phyloP scores from a whole-genome alignment of 2,888 invertebrate genomes.

The Noctua janthina region DNA sequence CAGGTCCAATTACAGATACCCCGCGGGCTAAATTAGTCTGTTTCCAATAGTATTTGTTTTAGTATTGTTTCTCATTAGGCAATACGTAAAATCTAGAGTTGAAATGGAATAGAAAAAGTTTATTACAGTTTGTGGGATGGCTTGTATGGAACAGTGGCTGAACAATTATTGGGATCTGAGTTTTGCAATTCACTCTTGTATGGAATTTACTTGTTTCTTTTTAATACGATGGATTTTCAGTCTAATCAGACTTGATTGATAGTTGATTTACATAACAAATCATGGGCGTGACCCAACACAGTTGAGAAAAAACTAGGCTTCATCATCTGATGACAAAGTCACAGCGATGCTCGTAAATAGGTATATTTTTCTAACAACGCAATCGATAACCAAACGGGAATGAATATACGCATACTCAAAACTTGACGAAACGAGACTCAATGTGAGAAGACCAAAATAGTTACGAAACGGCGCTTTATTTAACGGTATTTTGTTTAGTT shows the following conservation, averaged over 20 bases:
- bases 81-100: not conserved
- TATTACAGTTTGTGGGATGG: not conserved
- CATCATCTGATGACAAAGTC: too few species aligned
- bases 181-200: too few species aligned
- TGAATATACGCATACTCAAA: too few species aligned
- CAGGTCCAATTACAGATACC: constrained; percentile 49
- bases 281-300: too few species aligned
- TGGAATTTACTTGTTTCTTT: not conserved
- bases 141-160: not conserved
- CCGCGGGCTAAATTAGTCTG: constrained; percentile 43
- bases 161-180: not conserved
- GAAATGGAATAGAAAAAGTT: not conserved
- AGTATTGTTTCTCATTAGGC: not conserved
- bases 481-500: too few species aligned
- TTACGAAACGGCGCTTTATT: too few species aligned
- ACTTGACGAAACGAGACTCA: too few species aligned
- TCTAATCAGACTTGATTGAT: not conserved
- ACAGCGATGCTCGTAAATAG: too few species aligned
- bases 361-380: too few species aligned
- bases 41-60: constrained; percentile 30
- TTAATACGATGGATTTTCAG: not conserved
- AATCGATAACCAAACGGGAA: too few species aligned
- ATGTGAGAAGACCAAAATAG: too few species aligned
- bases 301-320: too few species aligned
- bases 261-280: not conserved